phyloP scores from a whole-genome alignment of 53 echinoderm and acorn worm species.

The Astropecten irregularis region DNA sequence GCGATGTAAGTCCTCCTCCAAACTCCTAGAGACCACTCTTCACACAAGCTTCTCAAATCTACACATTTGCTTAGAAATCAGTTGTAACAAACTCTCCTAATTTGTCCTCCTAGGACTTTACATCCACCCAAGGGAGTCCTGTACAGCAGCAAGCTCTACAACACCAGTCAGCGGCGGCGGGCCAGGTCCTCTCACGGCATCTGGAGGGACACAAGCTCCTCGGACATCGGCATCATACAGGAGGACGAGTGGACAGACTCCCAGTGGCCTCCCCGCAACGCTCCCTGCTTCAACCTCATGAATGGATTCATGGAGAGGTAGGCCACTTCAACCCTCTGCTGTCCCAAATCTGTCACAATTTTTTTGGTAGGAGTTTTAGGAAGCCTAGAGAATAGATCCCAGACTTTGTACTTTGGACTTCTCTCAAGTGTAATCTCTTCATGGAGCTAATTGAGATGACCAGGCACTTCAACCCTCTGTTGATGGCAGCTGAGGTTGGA shows the following conservation, averaged over 20 bases:
- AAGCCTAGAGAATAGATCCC: background rate
- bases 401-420: too few relatives aligned
- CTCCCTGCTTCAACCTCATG: slow-evolving; percentile 92
- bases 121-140: slow-evolving; percentile 92
- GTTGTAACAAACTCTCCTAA: too few relatives aligned
- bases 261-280: slow-evolving; percentile 94
- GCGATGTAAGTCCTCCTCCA: slow-evolving; percentile 89
- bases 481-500: too few relatives aligned
- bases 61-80: too few relatives aligned
- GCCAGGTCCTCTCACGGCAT: slow-evolving; percentile 63
- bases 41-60: too few relatives aligned
- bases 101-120: slow-evolving; percentile 89
- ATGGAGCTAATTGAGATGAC: too few relatives aligned
- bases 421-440: too few relatives aligned
- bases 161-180: slow-evolving; percentile 66
- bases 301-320: slow-evolving; percentile 99
- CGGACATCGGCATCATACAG: slow-evolving; percentile 59
- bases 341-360: too few relatives aligned
- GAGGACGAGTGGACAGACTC: slow-evolving; percentile 97
- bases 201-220: slow-evolving; percentile 65
- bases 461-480: too few relatives aligned
- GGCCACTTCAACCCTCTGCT: background rate
- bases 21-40: too few relatives aligned
- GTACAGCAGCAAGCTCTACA: slow-evolving; percentile 91
- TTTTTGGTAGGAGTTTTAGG: background rate